Conservation (phyloP, 2,113 vertebrate species). For the Chionomys nivalis region DNA sequence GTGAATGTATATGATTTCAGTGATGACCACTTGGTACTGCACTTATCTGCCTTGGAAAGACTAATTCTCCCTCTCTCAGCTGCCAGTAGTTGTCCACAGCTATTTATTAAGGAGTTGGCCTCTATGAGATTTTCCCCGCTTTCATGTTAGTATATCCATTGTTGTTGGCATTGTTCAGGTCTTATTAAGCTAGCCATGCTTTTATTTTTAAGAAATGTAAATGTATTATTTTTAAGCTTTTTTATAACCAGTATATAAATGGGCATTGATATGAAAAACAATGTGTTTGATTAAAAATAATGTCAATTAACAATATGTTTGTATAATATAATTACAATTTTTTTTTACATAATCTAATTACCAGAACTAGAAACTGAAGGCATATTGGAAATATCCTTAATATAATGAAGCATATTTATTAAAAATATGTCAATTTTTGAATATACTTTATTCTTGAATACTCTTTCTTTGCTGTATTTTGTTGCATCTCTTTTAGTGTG, state of each 20-base stretch:
- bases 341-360: background rate
- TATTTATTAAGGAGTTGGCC: background rate
- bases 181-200: background rate
- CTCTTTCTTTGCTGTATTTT: conserved; percentile 20
- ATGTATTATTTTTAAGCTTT: conserved; percentile 40
- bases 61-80: background rate
- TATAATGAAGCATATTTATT: background rate
- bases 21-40: background rate
- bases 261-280: background rate
- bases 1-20: background rate
- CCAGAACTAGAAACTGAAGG: conserved; percentile 31
- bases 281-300: background rate
- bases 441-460: background rate
- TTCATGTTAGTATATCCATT: background rate
- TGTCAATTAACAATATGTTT: background rate
- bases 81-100: background rate
- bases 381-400: conserved; percentile 6
- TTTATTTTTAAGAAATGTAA: background rate
- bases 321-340: background rate
- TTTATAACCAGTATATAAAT: background rate
- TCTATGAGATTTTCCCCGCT: background rate
- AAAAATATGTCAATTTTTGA: conserved; percentile 22
- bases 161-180: background rate
- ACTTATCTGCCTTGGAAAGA: background rate
- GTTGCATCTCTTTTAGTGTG: conserved; percentile 40